Base-by-base conservation (phyloP, 2,113 vertebrate genomes). In the Neotoma lepida region DNA sequence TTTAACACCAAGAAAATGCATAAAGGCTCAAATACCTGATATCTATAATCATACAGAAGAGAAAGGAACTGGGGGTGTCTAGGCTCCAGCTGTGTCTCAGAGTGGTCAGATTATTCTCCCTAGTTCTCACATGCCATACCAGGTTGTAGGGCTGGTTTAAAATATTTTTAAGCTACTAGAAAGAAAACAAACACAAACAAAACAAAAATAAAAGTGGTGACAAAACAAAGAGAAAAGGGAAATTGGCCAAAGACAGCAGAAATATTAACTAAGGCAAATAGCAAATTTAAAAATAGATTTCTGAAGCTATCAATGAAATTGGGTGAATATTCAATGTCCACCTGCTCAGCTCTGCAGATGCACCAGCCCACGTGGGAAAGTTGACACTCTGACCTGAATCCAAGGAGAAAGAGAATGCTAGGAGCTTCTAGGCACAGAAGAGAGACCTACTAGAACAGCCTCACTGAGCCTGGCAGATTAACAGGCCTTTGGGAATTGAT, bases 291-390 rank as follows among this genome's bases (percentile, higher is more conserved):
- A 77, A 13, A 15, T 13, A 6, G 13, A 30, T 44, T 81, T n/a
- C 33, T 6, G 39, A 76, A 86, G 28, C 35, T 56, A 44, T 24
- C 28, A 15, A 15, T 39, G 17, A 61, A 28, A 84, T 9, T 33
- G n/a, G 58, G 22, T 46, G 30, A 51, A 51, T 4, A 58, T 4
- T 15, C 14, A n/a, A 24, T 4, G 20, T 0, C 39, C 9, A 46
- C 6, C 35, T 33, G 18, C 71, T 74, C 7, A 13, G 41, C 9
- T 13, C 68, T 49, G 26, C 39, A 71, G 14, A 15, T 0, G 24
- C 46, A 28, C 1, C 0, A 85, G 51, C 15, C 2, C n/a, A 14
- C 51, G 46, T 6, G 39, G 54, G 87, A 54, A 78, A 64, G 56
- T 20, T 7, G 6, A 9, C 68, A 88, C 9, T 14, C 12, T 49